Evolutionary conservation across 2,888 invertebrate species (phyloP).

Genomic region (Sepiola atlantica): DNA sequence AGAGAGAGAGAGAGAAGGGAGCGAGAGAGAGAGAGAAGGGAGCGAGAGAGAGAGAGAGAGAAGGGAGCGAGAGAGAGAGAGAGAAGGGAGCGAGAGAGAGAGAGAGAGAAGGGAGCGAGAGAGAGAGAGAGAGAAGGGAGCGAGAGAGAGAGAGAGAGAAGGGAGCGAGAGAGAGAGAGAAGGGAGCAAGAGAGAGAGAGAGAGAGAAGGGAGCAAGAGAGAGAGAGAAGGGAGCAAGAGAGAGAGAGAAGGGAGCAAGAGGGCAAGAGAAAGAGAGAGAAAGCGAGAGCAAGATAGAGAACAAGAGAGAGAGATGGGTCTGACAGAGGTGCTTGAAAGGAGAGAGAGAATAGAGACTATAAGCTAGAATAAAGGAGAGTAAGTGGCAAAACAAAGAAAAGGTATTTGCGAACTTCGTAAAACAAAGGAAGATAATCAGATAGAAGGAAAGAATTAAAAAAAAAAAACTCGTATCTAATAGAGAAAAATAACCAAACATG

Average conservation of each 20-base stretch:
- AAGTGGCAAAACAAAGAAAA: background rate
- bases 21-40: background rate
- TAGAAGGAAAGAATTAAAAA: background rate
- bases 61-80: background rate
- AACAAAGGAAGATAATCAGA: background rate
- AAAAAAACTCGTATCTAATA: too few relatives aligned
- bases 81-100: background rate
- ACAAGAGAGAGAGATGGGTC: background rate
- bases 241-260: background rate
- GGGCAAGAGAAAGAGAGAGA: background rate
- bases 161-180: background rate
- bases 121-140: background rate
- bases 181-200: background rate
- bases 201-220: background rate
- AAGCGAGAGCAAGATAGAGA: background rate
- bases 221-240: too few relatives aligned
- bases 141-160: background rate
- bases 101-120: background rate
- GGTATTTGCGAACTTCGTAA: too few relatives aligned
- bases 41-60: background rate
- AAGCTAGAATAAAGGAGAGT: background rate
- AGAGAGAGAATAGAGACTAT: background rate
- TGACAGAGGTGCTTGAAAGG: background rate
- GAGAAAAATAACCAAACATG: too few relatives aligned
- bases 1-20: background rate